phyloP scores from a whole-genome alignment of 2,888 invertebrate genomes.

The Tineola bisselliella region DNA sequence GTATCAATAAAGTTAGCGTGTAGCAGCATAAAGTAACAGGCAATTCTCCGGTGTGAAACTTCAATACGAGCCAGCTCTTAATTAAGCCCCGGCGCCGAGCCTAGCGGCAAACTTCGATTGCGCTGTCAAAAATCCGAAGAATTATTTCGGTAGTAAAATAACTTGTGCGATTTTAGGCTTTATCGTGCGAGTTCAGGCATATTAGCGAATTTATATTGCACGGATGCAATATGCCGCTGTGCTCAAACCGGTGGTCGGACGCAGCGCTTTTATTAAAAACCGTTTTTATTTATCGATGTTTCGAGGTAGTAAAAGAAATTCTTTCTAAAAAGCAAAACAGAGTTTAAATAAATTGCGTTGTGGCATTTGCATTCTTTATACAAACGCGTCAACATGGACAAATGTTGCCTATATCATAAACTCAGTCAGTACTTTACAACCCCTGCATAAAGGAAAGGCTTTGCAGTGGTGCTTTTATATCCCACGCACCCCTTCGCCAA shows the following conservation, averaged over 20 bases:
- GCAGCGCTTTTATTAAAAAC: conserved; percentile 59
- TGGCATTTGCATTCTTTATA: neutral
- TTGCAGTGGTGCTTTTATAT: neutral
- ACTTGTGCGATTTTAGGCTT: conserved; percentile 63
- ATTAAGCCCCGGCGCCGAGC: conserved; percentile 52
- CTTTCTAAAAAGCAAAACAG: neutral
- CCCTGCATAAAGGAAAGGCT: neutral
- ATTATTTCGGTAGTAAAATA: conserved; percentile 62
- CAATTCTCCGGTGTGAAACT: conserved; percentile 22
- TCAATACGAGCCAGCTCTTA: conserved; percentile 50
- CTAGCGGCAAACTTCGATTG: conserved; percentile 65
- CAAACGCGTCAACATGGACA: neutral
- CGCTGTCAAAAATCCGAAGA: conserved; percentile 68
- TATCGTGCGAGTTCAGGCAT: conserved; percentile 62
- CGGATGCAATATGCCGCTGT: conserved; percentile 51
- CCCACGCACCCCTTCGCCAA: conserved; percentile 1
- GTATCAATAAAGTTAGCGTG: conserved; percentile 22
- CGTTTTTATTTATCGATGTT: conserved; percentile 57
- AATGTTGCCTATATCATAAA: neutral
- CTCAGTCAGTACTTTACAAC: neutral
- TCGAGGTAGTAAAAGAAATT: conserved; percentile 29
- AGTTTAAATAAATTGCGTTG: neutral
- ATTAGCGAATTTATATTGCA: conserved; percentile 60
- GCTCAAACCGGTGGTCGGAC: conserved; percentile 38
- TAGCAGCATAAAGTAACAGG: conserved; percentile 33